Conservation (phyloP, 2,888 invertebrate species). For the Endotricha flammealis region DNA sequence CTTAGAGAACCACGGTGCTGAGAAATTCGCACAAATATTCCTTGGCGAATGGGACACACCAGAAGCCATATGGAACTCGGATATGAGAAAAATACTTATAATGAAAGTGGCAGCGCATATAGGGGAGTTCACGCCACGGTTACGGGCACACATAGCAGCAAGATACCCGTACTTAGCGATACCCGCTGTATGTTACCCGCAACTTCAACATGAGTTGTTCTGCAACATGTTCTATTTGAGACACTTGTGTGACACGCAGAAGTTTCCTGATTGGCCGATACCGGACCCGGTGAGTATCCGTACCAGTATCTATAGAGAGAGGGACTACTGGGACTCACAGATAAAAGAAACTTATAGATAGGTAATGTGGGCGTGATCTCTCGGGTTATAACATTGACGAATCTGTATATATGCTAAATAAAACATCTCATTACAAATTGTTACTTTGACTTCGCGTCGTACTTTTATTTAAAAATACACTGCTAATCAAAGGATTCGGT, state of each 20-base stretch:
- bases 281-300: conserved; percentile 90
- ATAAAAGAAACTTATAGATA: too few relatives aligned
- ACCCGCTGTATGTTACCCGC: conserved; percentile 94
- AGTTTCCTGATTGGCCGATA: conserved; percentile 98
- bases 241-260: conserved; percentile 92
- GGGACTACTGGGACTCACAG: too few relatives aligned
- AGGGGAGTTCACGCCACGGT: conserved; percentile 96
- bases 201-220: conserved; percentile 96
- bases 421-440: too few relatives aligned
- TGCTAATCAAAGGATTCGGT: too few relatives aligned
- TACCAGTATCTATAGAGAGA: too few relatives aligned
- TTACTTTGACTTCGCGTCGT: too few relatives aligned
- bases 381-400: too few relatives aligned
- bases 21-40: conserved; percentile 98
- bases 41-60: conserved; percentile 99
- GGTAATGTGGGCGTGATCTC: too few relatives aligned
- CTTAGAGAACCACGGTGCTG: conserved; percentile 98
- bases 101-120: conserved; percentile 98
- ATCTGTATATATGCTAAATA: too few relatives aligned
- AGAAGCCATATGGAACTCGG: conserved; percentile 99
- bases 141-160: conserved; percentile 96
- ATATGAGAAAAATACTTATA: conserved; percentile 97
- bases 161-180: conserved; percentile 97
- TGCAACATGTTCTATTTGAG: conserved; percentile 99
- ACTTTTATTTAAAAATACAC: too few relatives aligned